Evolutionary conservation across 2,888 invertebrate genomes (phyloP), one percentile per base, ranked within the genome.

Genomic region (Caenorhabditis japonica): DNA sequence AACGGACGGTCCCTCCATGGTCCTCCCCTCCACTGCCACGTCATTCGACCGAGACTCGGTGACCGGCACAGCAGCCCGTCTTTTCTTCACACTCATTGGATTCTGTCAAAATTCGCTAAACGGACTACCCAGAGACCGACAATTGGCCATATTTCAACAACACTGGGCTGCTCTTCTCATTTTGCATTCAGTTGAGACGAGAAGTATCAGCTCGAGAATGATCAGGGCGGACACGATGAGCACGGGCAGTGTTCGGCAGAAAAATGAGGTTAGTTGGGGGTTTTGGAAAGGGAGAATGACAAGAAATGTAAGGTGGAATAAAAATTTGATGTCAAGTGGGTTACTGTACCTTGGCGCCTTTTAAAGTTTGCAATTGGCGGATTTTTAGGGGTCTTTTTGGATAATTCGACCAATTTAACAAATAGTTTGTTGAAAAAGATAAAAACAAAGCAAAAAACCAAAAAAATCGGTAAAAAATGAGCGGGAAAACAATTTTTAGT

Each of bases 71-170:
- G 64, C 80, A 0, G 80, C 80, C 4, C 43, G 80, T 23, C 34
- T 76, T n/a, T 80, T 80, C 55, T 77, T 80, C 47, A 68, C 73
- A 25, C 69, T 76, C 25, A 53, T 80, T 39, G 62, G 69, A 25
- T 74, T 43, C 43, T 74, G 74, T 52, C 75, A 80, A 23, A 68
- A 64, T 27, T 36, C 77, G 1, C 38, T 79, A 38, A 70, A 38
- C 36, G 60, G 68, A 33, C n/a, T 76, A 43, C 72, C 80, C 8
- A 25, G 33, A 21, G 73, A 60, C 12, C 39, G 41, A 15, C 73
- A 79, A 56, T 25, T 75, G 36, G 41, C 46, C 5, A 39, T 69
- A 2, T 75, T 80, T 46, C 76, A 77, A 52, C 64, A 74, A n/a
- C 25, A 62, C 4, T 80, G 80, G 80, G 64, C 77, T 0, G 43